A percentile compares a stretch with the other conserved stretches of the same genome.
Evolutionary conservation across 2,888 invertebrate species (phyloP).

Genomic region (Macrophya alboannulata): DNA sequence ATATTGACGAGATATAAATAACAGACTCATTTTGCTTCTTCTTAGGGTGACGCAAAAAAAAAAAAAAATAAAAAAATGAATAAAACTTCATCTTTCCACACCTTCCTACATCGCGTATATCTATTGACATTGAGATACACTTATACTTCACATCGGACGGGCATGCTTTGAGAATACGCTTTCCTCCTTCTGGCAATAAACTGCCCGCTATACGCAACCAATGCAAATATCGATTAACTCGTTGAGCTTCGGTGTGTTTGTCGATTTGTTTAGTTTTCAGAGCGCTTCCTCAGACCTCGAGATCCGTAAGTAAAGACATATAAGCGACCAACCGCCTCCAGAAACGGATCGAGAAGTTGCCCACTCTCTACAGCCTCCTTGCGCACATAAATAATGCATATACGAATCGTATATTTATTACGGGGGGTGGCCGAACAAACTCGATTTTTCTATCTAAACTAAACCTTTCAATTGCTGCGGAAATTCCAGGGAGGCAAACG

Average conservation of each 20-base stretch:
- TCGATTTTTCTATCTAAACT: not conserved
- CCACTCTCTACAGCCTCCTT: not conserved
- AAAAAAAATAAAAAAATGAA: too few relatives aligned
- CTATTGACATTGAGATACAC: not conserved
- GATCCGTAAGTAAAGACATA: slow-evolving; percentile 5
- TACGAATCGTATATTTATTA: not conserved
- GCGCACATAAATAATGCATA: not conserved
- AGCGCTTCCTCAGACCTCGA: not conserved
- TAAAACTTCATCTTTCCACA: not conserved
- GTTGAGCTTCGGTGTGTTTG: slow-evolving; percentile 15
- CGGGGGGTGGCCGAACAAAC: not conserved
- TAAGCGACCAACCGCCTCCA: not conserved
- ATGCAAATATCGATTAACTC: slow-evolving; percentile 23
- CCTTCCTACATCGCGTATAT: not conserved
- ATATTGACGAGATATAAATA: too few relatives aligned
- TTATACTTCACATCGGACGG: not conserved
- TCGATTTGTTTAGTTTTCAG: slow-evolving; percentile 11
- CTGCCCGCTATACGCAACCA: not conserved
- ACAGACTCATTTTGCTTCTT: too few relatives aligned
- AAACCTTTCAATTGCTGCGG: not conserved
- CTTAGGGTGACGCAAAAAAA: too few relatives aligned
- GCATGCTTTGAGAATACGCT: not conserved
- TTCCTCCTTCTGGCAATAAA: not conserved
- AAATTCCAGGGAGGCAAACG: not conserved
- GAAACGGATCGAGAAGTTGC: not conserved